Evolutionary conservation across 2,888 invertebrate genomes (phyloP).

Genomic region (Epistrophe eligans): DNA sequence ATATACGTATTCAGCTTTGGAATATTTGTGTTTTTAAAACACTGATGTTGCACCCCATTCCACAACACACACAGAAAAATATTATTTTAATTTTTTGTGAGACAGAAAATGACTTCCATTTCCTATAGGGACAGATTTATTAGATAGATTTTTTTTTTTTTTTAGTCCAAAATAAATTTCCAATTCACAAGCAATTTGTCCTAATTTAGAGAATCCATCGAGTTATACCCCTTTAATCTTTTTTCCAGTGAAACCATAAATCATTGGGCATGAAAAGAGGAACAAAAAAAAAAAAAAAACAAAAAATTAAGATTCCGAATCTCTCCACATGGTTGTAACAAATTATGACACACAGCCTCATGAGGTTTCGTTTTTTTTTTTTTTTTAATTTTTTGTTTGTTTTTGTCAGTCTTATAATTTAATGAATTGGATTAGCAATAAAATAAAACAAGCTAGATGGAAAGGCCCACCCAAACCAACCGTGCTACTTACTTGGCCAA

Average conservation of each 20-base stretch:
- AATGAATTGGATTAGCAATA: constrained; percentile 62
- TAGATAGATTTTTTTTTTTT: constrained; percentile 36
- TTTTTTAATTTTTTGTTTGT: constrained; percentile 1
- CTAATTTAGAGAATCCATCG: constrained; percentile 63
- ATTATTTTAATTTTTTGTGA: neutral
- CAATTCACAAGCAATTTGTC: constrained; percentile 74
- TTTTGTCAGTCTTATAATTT: constrained; percentile 42
- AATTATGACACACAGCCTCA: constrained; percentile 56
- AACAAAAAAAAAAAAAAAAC: neutral
- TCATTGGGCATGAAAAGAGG: constrained; percentile 8
- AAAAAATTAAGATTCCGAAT: constrained; percentile 3
- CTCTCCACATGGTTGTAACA: constrained; percentile 55
- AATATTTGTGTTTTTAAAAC: neutral
- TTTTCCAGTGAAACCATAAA: constrained; percentile 57
- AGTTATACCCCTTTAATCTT: constrained; percentile 50
- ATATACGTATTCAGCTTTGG: neutral
- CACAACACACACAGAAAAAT: constrained; percentile 39
- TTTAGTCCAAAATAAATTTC: constrained; percentile 55
- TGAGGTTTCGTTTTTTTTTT: constrained; percentile 16
- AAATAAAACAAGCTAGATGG: constrained; percentile 45
- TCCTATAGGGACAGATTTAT: constrained; percentile 66
- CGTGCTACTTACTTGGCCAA: constrained; percentile 42
- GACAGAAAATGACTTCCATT: constrained; percentile 36
- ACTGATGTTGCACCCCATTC: constrained; percentile 24
- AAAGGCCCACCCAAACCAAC: constrained; percentile 11